These are phyloP conservation scores for Alosa alosa DNA, from an alignment of 2,113 vertebrate species.

Conservation along the genomic window DNA sequence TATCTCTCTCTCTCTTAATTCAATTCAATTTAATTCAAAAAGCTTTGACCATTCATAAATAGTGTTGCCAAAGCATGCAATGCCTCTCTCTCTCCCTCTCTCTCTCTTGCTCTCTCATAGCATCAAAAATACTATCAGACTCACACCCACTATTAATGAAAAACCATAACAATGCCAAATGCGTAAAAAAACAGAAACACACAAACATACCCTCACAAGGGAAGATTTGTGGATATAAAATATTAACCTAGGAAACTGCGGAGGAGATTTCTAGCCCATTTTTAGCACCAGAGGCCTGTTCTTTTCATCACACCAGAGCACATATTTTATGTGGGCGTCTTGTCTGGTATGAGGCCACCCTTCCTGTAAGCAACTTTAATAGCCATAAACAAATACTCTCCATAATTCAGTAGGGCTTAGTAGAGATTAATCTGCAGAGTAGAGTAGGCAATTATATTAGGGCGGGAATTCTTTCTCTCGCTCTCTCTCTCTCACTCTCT, in stretches of 20 bases:
- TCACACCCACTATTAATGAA: background rate
- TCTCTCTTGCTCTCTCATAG: background rate
- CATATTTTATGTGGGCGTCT: background rate
- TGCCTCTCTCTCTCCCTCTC: background rate
- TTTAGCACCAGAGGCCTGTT: background rate
- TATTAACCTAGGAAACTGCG: background rate
- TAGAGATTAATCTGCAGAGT: slow-evolving; percentile 21
- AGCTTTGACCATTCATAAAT: too few species aligned
- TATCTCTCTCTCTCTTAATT: background rate
- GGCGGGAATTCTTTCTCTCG: slow-evolving; percentile 35
- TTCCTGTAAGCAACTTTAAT: slow-evolving; percentile 30
- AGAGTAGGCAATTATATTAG: slow-evolving; percentile 37
- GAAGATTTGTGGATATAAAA: slow-evolving; percentile 2
- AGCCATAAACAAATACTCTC: slow-evolving; percentile 26
- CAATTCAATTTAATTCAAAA: too few species aligned
- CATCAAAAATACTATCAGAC: background rate
- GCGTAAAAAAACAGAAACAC: background rate
- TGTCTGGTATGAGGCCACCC: background rate
- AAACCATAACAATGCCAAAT: background rate
- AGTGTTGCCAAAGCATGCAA: too few species aligned
- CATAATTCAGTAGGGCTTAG: slow-evolving; percentile 26
- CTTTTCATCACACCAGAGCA: background rate
- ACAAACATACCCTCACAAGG: background rate
- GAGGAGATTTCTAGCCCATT: background rate
- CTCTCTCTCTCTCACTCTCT: background rate